Evolutionary conservation across 2,888 invertebrate species (phyloP).

Genomic region (Agonopterix subpropinquella): DNA sequence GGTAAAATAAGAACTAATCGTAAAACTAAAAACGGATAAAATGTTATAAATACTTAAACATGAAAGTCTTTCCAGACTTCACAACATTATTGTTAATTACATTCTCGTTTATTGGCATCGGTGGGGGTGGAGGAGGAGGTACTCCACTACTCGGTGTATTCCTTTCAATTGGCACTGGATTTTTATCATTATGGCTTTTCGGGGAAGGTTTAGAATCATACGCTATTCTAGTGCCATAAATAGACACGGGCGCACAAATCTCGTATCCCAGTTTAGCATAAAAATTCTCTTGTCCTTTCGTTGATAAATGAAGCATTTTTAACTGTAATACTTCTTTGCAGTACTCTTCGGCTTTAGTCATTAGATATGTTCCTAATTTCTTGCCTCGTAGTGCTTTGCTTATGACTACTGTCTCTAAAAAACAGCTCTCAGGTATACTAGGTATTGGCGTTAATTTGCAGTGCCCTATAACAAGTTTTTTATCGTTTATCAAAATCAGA

Average conservation of each 20-base stretch:
- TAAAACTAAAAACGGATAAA: too few species aligned
- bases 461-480: conserved; percentile 82
- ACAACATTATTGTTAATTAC: conserved; percentile 26
- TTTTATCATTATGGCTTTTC: conserved; percentile 23
- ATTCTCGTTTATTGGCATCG: conserved; percentile 43
- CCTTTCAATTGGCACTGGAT: conserved; percentile 26
- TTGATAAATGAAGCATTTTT: conserved; percentile 80
- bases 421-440: conserved; percentile 81
- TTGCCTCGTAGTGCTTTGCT: conserved; percentile 81
- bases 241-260: conserved; percentile 80
- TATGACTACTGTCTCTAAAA: conserved; percentile 89
- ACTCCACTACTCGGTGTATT: conserved; percentile 15
- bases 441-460: conserved; percentile 86
- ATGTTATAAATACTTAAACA: conserved; percentile 51
- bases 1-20: background rate
- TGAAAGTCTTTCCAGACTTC: conserved; percentile 53
- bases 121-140: conserved; percentile 56
- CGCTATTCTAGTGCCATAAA: conserved; percentile 72
- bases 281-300: conserved; percentile 84
- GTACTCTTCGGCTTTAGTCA: conserved; percentile 85
- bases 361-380: conserved; percentile 84
- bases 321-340: conserved; percentile 78
- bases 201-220: conserved; percentile 18
- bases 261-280: conserved; percentile 84
- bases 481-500: conserved; percentile 77